Evolutionary conservation across 92 coral and sea anemone genomes (phyloP).

Genomic region (Epizoanthus ramosus): DNA sequence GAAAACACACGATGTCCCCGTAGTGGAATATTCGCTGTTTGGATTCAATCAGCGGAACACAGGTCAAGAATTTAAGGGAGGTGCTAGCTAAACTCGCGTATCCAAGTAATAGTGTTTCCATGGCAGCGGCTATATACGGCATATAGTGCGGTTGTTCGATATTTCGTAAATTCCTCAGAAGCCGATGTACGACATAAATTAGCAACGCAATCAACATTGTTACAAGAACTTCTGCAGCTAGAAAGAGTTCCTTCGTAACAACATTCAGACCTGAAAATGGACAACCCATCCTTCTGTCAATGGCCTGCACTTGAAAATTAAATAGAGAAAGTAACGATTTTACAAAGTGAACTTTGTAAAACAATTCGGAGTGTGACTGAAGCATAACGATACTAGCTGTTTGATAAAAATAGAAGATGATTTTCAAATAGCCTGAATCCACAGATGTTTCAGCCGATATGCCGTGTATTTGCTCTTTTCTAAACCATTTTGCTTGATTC

Average conservation of each 20-base stretch:
- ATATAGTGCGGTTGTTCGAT: background rate
- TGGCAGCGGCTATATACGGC: slow-evolving; percentile 21
- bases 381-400: background rate
- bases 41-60: slow-evolving; percentile 33
- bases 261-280: slow-evolving; percentile 57
- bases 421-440: background rate
- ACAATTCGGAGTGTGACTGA: background rate
- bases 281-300: slow-evolving; percentile 24
- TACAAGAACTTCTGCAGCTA: slow-evolving; percentile 30
- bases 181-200: slow-evolving; percentile 27
- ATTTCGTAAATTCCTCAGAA: background rate
- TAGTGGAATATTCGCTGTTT: slow-evolving; percentile 34
- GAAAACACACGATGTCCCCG: slow-evolving; percentile 44
- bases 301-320: slow-evolving; percentile 44
- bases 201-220: slow-evolving; percentile 16
- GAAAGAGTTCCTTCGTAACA: slow-evolving; percentile 49
- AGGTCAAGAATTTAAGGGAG: slow-evolving; percentile 43
- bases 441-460: background rate
- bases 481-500: slow-evolving; percentile 2
- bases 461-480: background rate
- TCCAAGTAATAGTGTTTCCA: slow-evolving; percentile 44
- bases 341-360: slow-evolving; percentile 18
- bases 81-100: slow-evolving; percentile 41
- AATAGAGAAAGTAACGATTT: slow-evolving; percentile 30
- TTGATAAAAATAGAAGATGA: background rate